Evolutionary conservation across 2,113 vertebrate genomes (phyloP).

Genomic region (Sander vitreus): DNA sequence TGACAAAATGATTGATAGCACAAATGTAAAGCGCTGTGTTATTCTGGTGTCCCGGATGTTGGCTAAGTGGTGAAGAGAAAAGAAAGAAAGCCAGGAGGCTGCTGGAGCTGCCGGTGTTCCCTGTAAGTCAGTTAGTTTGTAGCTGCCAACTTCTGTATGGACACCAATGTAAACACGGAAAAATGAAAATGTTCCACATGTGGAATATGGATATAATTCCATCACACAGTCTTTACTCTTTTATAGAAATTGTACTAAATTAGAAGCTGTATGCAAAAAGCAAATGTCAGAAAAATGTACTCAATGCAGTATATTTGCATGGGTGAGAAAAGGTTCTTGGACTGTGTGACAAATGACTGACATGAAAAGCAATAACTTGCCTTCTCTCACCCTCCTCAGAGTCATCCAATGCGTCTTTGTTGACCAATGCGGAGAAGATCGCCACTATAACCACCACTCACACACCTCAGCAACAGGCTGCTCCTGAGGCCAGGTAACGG

Average conservation of each 20-base stretch:
- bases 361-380: conserved; percentile 18
- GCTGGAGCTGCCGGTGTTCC: neutral
- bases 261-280: neutral
- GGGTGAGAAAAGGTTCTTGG: neutral
- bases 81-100: conserved; percentile 17
- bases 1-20: conserved; percentile 38
- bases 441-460: conserved; percentile 99
- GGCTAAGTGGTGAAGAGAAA: conserved; percentile 3
- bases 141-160: conserved; percentile 38
- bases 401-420: conserved; percentile 95
- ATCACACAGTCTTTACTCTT: neutral
- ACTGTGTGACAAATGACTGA: conserved; percentile 19
- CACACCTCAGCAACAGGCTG: conserved; percentile 90
- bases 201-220: conserved; percentile 35
- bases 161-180: neutral
- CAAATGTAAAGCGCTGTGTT: neutral
- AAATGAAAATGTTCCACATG: neutral
- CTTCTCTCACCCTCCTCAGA: conserved; percentile 81
- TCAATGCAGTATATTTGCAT: neutral
- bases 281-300: conserved; percentile 11
- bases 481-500: conserved; percentile 92
- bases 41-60: neutral
- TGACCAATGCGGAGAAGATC: conserved; percentile 99
- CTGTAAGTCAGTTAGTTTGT: conserved; percentile 20
- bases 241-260: conserved; percentile 16